A percentile compares a stretch with the other conserved stretches of the same genome.
These are phyloP conservation scores for Ypsolopha scabrella DNA, from an alignment of 2,888 invertebrate species.

Conservation along the genomic window DNA sequence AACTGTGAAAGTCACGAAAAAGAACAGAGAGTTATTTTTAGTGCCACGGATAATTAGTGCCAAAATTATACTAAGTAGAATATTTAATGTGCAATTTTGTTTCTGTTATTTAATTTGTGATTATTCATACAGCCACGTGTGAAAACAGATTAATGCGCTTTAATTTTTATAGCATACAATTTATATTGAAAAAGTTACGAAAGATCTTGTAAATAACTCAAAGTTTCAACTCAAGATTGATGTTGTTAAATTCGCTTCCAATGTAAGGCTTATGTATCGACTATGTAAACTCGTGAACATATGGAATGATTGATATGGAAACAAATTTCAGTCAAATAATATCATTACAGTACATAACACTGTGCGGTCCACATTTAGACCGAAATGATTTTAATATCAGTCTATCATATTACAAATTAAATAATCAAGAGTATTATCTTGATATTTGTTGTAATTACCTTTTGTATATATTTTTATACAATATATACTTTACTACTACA, in stretches of 20 bases:
- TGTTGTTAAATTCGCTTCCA: slow-evolving; percentile 63
- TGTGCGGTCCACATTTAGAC: slow-evolving; percentile 49
- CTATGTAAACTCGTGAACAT: slow-evolving; percentile 2
- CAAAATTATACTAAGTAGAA: slow-evolving; percentile 70
- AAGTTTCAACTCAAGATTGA: slow-evolving; percentile 25
- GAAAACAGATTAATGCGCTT: slow-evolving; percentile 65
- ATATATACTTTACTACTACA: slow-evolving; percentile 43
- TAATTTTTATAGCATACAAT: slow-evolving; percentile 32
- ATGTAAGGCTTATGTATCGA: slow-evolving; percentile 50
- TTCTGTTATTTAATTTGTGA: slow-evolving; percentile 58
- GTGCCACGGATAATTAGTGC: slow-evolving; percentile 75
- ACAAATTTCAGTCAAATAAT: not conserved
- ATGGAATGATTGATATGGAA: slow-evolving; percentile 1
- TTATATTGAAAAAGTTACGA: slow-evolving; percentile 9
- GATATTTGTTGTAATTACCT: slow-evolving; percentile 45
- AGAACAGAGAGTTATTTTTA: slow-evolving; percentile 62
- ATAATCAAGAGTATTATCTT: slow-evolving; percentile 38
- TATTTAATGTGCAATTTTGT: slow-evolving; percentile 67
- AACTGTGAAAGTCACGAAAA: slow-evolving; percentile 51
- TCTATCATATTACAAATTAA: slow-evolving; percentile 52
- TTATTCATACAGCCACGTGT: slow-evolving; percentile 47
- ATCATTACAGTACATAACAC: slow-evolving; percentile 2
- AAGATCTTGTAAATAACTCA: slow-evolving; percentile 57
- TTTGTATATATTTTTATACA: slow-evolving; percentile 67
- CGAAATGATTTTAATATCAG: slow-evolving; percentile 56